Base-by-base conservation (phyloP, 2,888 invertebrate genomes). In the Encarsia formosa region DNA sequence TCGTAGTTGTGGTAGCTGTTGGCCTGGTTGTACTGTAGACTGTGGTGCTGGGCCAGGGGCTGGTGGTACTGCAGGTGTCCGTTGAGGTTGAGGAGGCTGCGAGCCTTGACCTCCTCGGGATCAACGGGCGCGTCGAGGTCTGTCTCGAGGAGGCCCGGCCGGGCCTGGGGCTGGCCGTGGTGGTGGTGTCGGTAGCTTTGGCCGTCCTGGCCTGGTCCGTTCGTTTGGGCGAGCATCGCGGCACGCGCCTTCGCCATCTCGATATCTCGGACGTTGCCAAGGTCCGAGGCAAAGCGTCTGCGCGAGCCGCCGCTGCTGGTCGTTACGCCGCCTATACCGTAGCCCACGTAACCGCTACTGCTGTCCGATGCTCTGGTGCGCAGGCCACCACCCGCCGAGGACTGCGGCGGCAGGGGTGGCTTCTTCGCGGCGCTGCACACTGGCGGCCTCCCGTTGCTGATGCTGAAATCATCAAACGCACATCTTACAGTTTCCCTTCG, bases 141-240 rank as follows among this genome's bases (percentile, higher is more conserved):
- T 66, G 92, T 91, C 81, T 91, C 91, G 77, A 91, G 87, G 79
- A 91, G 82, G 75, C 90, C 89, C 75, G 83, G 79, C 74, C 81
- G 81, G 67, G 81, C 79, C 76, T 73, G 73, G 71, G 45, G 39
- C 50, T 54, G 37, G 26, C 29, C 47, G 18, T 55, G 56, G 35
- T 54, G 54, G 16, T 24, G 45, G n/a, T 20, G 44, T 19, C 34
- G 50, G 19, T 56, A 32, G 26, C 35, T 39, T 24, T 76, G 82
- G 90, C 88, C 77, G 84, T n/a, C 81, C 26, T 6, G 26, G 6
- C 26, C 26, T 75, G 76, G 82, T 75, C 90, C 88, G 77, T 84
- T 81, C 75, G 64, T 64, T 57, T 69, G 70, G 63, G 70, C 69
- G 69, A 69, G 69, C 69, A 67, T 67, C 61, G 71, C 73, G 64